Percentiles rank a stretch among this genome's conserved stretches.
phyloP scores from a whole-genome alignment of 1,140 invertebrate species.

The Lucilia sericata region DNA sequence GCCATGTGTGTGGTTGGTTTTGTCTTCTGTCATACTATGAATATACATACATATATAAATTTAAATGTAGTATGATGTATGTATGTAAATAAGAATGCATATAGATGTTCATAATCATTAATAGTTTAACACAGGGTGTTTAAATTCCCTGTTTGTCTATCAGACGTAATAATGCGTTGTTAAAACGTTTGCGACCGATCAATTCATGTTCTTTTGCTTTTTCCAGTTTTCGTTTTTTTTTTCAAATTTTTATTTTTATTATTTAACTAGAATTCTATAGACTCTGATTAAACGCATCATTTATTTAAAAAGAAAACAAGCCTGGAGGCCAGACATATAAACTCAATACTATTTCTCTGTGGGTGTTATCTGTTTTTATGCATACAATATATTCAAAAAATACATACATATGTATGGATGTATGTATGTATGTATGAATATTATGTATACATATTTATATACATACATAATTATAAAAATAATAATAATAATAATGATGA shows the following conservation, averaged over 20 bases:
- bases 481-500: slow-evolving; percentile 11
- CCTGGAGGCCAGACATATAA: slow-evolving; percentile 37
- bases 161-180: not conserved
- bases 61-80: no score
- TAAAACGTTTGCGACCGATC: no score
- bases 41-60: not conserved
- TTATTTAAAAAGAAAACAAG: slow-evolving; percentile 27
- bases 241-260: not conserved
- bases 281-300: slow-evolving; percentile 36
- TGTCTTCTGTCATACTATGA: not conserved
- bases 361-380: slow-evolving; percentile 30
- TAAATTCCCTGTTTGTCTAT: not conserved
- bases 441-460: not conserved
- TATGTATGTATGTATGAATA: not conserved
- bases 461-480: no score
- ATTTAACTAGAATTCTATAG: not conserved
- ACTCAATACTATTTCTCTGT: slow-evolving; percentile 31
- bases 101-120: not conserved
- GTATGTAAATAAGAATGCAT: not conserved
- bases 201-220: no score
- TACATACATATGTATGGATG: not conserved
- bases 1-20: slow-evolving; percentile 18
- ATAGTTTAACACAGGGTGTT: slow-evolving; percentile 9
- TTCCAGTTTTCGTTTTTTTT: no score
- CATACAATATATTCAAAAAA: not conserved